Conservation (phyloP, 2,797 vertebrate species). For the Neopelma chrysocephalum region DNA sequence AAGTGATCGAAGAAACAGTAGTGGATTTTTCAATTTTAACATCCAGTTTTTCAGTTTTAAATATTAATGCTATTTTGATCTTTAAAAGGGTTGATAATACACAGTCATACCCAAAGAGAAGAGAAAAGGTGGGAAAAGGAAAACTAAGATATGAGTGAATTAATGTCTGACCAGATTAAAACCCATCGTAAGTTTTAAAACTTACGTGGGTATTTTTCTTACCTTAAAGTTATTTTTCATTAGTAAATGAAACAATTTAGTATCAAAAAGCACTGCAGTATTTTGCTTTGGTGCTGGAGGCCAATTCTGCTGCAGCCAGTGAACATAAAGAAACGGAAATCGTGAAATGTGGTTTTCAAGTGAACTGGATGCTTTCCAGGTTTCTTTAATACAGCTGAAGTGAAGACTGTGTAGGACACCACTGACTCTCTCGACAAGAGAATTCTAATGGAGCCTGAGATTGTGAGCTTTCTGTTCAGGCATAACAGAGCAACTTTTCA, state of each 20-base stretch:
- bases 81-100: background rate
- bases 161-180: background rate
- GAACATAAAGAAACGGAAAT: background rate
- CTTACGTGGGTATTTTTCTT: background rate
- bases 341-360: background rate
- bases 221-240: background rate
- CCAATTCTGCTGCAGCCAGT: background rate
- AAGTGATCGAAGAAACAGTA: background rate
- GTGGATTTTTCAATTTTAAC: background rate
- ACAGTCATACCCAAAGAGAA: background rate
- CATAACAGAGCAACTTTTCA: slow-evolving; percentile 37
- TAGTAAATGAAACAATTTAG: background rate
- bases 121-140: background rate
- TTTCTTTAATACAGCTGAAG: slow-evolving; percentile 25
- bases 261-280: background rate
- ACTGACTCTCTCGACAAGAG: background rate
- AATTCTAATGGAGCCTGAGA: slow-evolving; percentile 25
- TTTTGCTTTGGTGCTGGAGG: background rate
- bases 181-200: background rate
- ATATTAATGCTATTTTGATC: background rate
- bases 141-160: background rate
- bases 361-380: slow-evolving; percentile 31
- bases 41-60: background rate
- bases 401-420: slow-evolving; percentile 6
- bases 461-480: slow-evolving; percentile 11